phyloP scores from a whole-genome alignment of 1,140 invertebrate genomes.

The Philotrypesis tridentata region DNA sequence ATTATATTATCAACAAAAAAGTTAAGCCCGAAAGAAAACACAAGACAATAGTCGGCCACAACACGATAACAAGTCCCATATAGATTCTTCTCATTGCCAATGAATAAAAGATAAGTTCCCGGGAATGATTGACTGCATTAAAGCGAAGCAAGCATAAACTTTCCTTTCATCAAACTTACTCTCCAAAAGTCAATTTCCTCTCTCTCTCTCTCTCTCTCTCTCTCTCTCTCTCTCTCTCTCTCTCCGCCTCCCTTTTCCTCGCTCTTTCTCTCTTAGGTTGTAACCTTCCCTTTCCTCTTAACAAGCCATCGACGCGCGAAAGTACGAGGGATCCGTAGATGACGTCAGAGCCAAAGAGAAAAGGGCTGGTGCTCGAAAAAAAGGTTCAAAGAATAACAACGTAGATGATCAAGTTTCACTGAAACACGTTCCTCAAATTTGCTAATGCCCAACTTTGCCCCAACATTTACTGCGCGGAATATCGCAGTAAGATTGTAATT shows the following conservation, averaged over 20 bases:
- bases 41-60: background rate
- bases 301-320: conserved; percentile 13
- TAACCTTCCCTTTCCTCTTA: background rate
- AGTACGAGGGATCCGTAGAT: background rate
- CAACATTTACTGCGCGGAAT: too few relatives aligned
- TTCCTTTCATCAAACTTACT: conserved; percentile 2
- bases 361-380: background rate
- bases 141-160: background rate
- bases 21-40: background rate
- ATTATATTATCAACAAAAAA: too few relatives aligned
- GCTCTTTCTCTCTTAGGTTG: background rate
- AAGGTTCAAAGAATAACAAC: conserved; percentile 28
- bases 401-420: conserved; percentile 32
- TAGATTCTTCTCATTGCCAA: background rate
- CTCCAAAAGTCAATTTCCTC: background rate
- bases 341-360: background rate
- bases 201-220: background rate
- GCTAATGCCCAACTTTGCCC: too few relatives aligned
- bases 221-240: background rate
- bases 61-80: background rate
- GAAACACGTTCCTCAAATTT: too few relatives aligned
- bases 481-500: too few relatives aligned
- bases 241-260: background rate
- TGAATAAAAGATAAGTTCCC: background rate
- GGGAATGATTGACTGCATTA: background rate